Evolutionary conservation across 2,797 vertebrate genomes (phyloP).

Genomic region (Gouania willdenowi): DNA sequence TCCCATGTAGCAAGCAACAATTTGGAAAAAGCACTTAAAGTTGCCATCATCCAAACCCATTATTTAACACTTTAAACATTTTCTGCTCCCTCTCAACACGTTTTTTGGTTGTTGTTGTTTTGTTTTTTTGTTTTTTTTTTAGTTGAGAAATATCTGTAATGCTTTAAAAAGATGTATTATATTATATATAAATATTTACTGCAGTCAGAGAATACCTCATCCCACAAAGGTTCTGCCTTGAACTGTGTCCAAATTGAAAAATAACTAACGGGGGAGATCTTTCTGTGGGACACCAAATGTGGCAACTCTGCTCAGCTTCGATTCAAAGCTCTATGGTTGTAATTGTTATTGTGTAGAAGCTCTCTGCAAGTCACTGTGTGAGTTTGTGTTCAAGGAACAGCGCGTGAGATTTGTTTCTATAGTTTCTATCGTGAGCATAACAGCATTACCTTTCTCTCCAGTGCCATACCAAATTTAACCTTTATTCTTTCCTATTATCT

Average conservation of each 20-base stretch:
- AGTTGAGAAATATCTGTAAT: constrained; percentile 74
- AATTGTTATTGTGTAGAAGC: constrained; percentile 73
- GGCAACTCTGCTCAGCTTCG: constrained; percentile 73
- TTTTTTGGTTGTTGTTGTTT: constrained; percentile 50
- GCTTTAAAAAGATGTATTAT: constrained; percentile 76
- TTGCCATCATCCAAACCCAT: constrained; percentile 64
- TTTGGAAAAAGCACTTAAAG: constrained; percentile 77
- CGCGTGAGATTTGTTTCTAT: constrained; percentile 64
- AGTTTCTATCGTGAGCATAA: constrained; percentile 64
- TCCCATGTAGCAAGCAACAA: constrained; percentile 66
- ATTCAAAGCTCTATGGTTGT: constrained; percentile 73
- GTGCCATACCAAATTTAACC: constrained; percentile 78
- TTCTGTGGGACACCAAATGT: constrained; percentile 73
- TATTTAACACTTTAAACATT: constrained; percentile 57
- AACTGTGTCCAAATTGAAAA: constrained; percentile 71
- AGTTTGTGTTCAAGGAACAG: constrained; percentile 73
- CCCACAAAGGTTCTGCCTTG: constrained; percentile 71
- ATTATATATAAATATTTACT: constrained; percentile 61
- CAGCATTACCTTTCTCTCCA: constrained; percentile 65
- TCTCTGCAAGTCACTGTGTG: constrained; percentile 78
- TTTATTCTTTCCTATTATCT: constrained; percentile 60
- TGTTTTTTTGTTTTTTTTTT: constrained; percentile 60
- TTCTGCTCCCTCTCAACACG: constrained; percentile 38
- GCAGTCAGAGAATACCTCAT: constrained; percentile 82
- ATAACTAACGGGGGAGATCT: constrained; percentile 67